phyloP scores from a whole-genome alignment of 2,888 invertebrate genomes.

The Protodeltote pygarga region DNA sequence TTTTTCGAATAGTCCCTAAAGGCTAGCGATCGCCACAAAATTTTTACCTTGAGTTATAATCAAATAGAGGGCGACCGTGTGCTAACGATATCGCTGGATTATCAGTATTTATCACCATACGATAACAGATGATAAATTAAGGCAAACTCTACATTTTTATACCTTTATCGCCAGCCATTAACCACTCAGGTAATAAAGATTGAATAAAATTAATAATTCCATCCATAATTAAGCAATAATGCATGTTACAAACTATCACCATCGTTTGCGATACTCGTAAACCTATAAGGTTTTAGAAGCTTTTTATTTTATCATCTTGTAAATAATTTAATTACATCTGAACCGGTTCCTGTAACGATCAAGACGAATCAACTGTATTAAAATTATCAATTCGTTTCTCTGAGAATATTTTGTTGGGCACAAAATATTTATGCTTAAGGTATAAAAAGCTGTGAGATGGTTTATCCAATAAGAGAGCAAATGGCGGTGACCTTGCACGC shows the following conservation, averaged over 20 bases:
- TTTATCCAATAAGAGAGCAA: constrained; percentile 58
- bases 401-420: not conserved
- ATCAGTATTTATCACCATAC: constrained; percentile 69
- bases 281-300: constrained; percentile 38
- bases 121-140: constrained; percentile 72
- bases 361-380: constrained; percentile 30
- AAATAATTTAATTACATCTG: constrained; percentile 37
- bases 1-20: constrained; percentile 12
- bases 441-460: constrained; percentile 51
- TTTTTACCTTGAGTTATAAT: constrained; percentile 51
- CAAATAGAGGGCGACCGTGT: constrained; percentile 52
- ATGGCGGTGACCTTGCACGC: constrained; percentile 78
- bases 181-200: constrained; percentile 29
- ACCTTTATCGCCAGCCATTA: constrained; percentile 25
- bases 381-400: constrained; percentile 27
- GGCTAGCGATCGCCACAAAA: constrained; percentile 25
- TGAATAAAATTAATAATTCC: constrained; percentile 41
- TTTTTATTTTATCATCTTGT: constrained; percentile 40
- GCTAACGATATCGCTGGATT: constrained; percentile 71
- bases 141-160: constrained; percentile 43
- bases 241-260: constrained; percentile 13
- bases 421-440: constrained; percentile 3
- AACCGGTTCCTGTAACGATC: constrained; percentile 30
- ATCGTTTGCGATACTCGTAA: constrained; percentile 29
- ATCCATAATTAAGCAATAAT: constrained; percentile 43